Conservation (phyloP, 2,797 vertebrate genomes). For the Carapus acus region DNA sequence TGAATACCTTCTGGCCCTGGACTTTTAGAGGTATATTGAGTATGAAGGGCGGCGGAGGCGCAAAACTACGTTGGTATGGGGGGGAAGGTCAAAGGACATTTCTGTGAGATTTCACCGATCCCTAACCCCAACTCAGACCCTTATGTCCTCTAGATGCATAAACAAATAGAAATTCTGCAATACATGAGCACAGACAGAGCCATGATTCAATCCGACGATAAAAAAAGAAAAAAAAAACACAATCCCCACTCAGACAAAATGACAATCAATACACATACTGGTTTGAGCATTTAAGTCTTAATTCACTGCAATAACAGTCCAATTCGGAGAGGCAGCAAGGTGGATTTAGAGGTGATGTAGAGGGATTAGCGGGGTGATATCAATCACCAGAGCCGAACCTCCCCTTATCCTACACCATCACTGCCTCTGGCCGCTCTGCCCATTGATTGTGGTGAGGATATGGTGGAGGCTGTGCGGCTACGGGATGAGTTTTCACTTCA, state of each 20-base stretch:
- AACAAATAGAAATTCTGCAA: too few relatives aligned
- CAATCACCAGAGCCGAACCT: constrained; percentile 67
- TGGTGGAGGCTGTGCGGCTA: constrained; percentile 20
- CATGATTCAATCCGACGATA: too few relatives aligned
- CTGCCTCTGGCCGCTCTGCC: constrained; percentile 50
- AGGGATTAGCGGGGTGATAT: constrained; percentile 70
- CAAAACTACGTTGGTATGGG: too few relatives aligned
- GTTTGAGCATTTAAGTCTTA: constrained; percentile 50
- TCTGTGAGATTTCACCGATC: too few relatives aligned
- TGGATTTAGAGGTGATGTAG: constrained; percentile 67
- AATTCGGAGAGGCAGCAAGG: constrained; percentile 58
- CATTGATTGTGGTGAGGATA: constrained; percentile 55
- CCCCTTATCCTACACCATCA: constrained; percentile 63
- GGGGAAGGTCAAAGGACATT: too few relatives aligned
- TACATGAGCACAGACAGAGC: too few relatives aligned
- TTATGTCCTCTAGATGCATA: too few relatives aligned
- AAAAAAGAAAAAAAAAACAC: not conserved
- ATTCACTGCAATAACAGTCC: constrained; percentile 56
- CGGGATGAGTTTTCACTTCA: constrained; percentile 36
- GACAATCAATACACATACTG: constrained; percentile 39
- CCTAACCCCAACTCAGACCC: too few relatives aligned
- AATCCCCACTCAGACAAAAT: constrained; percentile 21
- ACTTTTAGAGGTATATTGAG: constrained; percentile 14
- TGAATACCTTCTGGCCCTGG: constrained; percentile 35
- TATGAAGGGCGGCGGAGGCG: too few relatives aligned